A percentile compares a stretch with the other conserved stretches of the same genome.
These are phyloP conservation scores for Chloroceryle amazona DNA, from an alignment of 2,797 vertebrate genomes.

Conservation along the genomic window DNA sequence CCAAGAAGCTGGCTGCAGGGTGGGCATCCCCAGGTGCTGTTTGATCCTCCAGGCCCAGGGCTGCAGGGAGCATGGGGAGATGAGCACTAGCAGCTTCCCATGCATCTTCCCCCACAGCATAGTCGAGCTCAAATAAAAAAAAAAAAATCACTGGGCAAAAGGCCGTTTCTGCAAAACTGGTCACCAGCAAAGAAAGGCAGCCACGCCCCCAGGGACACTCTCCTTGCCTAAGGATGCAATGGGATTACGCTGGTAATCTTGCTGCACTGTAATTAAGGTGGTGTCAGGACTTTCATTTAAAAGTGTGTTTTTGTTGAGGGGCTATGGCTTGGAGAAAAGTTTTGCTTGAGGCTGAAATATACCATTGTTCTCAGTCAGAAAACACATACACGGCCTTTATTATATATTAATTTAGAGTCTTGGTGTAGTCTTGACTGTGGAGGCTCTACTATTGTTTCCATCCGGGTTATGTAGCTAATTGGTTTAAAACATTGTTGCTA, in stretches of 20 bases:
- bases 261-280: constrained; percentile 63
- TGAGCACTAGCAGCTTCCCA: not conserved
- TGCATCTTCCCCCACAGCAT: not conserved
- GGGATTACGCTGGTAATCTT: constrained; percentile 33
- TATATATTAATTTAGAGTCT: constrained; percentile 14
- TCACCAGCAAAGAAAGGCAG: constrained; percentile 18
- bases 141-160: not conserved
- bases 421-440: not conserved
- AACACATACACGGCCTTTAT: constrained; percentile 12
- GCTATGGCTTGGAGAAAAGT: not conserved
- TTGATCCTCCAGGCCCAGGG: not conserved
- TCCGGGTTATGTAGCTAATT: not conserved
- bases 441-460: constrained; percentile 18
- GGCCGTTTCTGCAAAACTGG: constrained; percentile 43
- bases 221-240: constrained; percentile 53
- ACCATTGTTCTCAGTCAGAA: constrained; percentile 22
- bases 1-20: not conserved
- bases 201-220: not conserved
- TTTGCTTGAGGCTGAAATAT: constrained; percentile 53
- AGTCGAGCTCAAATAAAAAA: constrained; percentile 14
- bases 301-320: constrained; percentile 45
- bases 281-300: constrained; percentile 53
- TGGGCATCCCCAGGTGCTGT: not conserved
- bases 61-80: not conserved
- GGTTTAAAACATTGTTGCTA: not conserved